phyloP scores from a whole-genome alignment of 2,113 vertebrate genomes.

The Tetrax tetrax region DNA sequence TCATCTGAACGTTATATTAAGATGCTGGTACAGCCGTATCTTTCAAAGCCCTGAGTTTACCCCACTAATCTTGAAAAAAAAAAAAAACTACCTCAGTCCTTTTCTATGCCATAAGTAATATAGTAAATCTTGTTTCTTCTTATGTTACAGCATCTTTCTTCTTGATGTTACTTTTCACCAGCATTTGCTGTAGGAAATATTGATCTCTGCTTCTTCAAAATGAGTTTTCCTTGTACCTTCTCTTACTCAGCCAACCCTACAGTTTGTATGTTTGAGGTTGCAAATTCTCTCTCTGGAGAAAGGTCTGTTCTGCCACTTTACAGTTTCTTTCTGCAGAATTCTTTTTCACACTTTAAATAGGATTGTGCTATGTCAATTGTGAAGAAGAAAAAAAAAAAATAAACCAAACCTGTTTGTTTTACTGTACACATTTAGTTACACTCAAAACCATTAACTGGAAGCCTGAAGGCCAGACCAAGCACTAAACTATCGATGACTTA shows the following conservation, averaged over 20 bases:
- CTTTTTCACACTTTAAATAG: slow-evolving; percentile 24
- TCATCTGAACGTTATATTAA: slow-evolving; percentile 18
- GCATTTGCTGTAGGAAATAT: slow-evolving; percentile 35
- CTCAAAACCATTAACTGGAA: background rate
- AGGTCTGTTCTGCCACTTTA: background rate
- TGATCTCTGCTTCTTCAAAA: slow-evolving; percentile 47
- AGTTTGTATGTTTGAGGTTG: slow-evolving; percentile 20
- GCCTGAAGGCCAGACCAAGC: background rate
- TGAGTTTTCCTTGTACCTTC: slow-evolving; percentile 47
- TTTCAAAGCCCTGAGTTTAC: slow-evolving; percentile 18
- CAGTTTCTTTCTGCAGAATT: slow-evolving; percentile 14
- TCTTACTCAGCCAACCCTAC: background rate
- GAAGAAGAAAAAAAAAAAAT: background rate
- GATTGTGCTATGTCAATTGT: background rate
- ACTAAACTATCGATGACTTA: background rate
- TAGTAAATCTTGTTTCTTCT: slow-evolving; percentile 13
- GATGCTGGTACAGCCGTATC: background rate
- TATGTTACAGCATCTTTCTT: slow-evolving; percentile 34
- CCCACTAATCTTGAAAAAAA: background rate
- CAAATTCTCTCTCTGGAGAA: slow-evolving; percentile 11
- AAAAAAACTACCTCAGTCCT: background rate
- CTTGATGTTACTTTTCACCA: background rate
- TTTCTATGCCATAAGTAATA: slow-evolving; percentile 12
- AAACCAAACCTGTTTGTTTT: background rate
- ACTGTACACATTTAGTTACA: background rate